phyloP scores from a whole-genome alignment of 1,140 invertebrate species.

The Hydropsyche tenuis region DNA sequence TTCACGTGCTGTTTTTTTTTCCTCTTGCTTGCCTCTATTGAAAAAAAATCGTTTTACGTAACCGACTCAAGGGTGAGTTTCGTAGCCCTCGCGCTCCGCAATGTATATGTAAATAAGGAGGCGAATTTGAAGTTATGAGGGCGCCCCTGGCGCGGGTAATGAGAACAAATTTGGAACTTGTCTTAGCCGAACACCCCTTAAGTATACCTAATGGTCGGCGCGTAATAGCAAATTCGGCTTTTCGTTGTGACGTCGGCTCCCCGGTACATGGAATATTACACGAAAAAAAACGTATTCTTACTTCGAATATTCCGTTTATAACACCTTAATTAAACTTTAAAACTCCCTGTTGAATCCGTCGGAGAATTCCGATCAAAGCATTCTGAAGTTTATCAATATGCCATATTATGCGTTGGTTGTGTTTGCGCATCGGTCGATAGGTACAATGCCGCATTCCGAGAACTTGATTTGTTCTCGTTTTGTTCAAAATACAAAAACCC shows the following conservation, averaged over 20 bases:
- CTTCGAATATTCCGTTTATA: neutral
- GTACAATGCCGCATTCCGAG: constrained; percentile 22
- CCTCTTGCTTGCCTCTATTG: constrained; percentile 19
- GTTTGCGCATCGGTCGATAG: constrained; percentile 14
- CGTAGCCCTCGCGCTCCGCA: constrained; percentile 23
- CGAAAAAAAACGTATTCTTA: neutral
- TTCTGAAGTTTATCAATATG: too few relatives aligned
- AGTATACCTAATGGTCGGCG: constrained; percentile 40
- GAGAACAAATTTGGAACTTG: constrained; percentile 46
- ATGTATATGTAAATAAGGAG: constrained; percentile 47
- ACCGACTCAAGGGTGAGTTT: constrained; percentile 9
- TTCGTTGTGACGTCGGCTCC: constrained; percentile 7
- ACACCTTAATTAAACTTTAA: too few relatives aligned
- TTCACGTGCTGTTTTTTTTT: neutral
- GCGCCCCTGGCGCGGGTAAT: constrained; percentile 36
- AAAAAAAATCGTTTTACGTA: constrained; percentile 35
- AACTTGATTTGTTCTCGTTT: constrained; percentile 25
- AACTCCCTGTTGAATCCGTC: too few relatives aligned
- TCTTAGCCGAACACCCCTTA: constrained; percentile 41
- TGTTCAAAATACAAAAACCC: too few relatives aligned
- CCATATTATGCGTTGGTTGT: neutral
- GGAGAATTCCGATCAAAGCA: too few relatives aligned
- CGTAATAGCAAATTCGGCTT: constrained; percentile 15
- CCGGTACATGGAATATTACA: neutral
- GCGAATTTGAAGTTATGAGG: constrained; percentile 46